Evolutionary conservation across 2,888 invertebrate genomes (phyloP).

Genomic region (Cerastis leucographa): DNA sequence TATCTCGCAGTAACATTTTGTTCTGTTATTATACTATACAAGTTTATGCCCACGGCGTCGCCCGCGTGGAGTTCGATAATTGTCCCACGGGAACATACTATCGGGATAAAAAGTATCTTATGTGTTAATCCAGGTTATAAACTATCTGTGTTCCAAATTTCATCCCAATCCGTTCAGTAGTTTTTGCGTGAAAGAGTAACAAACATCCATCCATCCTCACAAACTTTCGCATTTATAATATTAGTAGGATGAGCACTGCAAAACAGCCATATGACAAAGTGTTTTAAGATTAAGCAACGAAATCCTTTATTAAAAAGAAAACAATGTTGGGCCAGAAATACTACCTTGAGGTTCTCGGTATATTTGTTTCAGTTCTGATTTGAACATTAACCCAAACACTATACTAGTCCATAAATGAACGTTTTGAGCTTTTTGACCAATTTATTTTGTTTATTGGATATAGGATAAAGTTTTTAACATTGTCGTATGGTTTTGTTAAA

Average conservation of each 20-base stretch:
- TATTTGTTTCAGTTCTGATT: not conserved
- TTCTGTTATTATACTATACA: too few relatives aligned
- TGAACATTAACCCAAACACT: not conserved
- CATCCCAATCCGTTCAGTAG: too few relatives aligned
- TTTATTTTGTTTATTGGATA: not conserved
- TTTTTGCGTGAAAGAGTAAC: too few relatives aligned
- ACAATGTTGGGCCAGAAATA: conserved; percentile 13
- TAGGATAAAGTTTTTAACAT: not conserved
- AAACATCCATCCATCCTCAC: too few relatives aligned
- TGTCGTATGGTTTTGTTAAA: not conserved
- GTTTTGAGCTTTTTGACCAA: conserved; percentile 3
- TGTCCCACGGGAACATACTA: too few relatives aligned
- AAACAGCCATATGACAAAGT: not conserved
- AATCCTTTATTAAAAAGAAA: not conserved
- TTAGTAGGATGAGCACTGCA: not conserved
- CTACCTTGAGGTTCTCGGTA: conserved; percentile 16
- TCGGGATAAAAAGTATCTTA: too few relatives aligned
- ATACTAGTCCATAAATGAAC: not conserved
- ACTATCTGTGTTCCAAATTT: too few relatives aligned
- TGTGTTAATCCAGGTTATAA: too few relatives aligned
- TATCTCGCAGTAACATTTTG: too few relatives aligned
- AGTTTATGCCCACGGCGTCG: too few relatives aligned
- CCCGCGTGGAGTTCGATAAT: too few relatives aligned
- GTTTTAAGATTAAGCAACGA: not conserved
- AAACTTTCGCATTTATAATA: too few relatives aligned